Evolutionary conservation across 2,113 vertebrate species (phyloP), one percentile per base, ranked within the genome.

Genomic region (Procavia capensis): DNA sequence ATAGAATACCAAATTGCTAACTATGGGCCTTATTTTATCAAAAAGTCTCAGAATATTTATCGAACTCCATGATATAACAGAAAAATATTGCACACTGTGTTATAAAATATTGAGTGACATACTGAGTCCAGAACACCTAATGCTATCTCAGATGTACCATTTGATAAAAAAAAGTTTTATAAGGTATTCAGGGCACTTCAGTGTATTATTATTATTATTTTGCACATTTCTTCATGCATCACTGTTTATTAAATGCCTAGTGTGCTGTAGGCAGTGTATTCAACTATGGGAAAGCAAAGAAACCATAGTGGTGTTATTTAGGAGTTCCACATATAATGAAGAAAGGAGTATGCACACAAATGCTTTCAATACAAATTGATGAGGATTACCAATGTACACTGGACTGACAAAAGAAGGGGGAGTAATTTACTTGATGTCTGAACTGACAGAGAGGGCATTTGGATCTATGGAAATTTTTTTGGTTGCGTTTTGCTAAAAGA

Each of bases 81-180:
- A 6, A 11, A 59, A 82, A 11, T 64, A 89, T 50, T 1, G 50
- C 17, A 59, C 13, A 45, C 2, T 20, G 14, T 54, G 0, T 17
- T 72, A 85, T 34, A 76, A 88, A 81, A 74, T 81, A 83, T 47
- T 34, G 0, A 57, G 1, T 29, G 31, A 84, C 43, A 13, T 17
- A 68, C 75, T 85, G 68, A 90, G 85, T 93, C 90, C 5, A 22
- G 66, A 84, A 87, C 39, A 70, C 47, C 13, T 72, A 54, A 82
- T 17, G 5, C 14, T 72, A 34, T 2, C 2, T 90, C 3, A 43
- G 8, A 64, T 63, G 4, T 82, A 17, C 24, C 14, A 81, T 88
- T 92, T 54, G 8, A 94, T 61, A 9, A 47, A 85, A 93, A 89
- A 45, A 76, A 31, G 19, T 47, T 47, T 3, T 1, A 11, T 41